Conservation (phyloP, 2,797 vertebrate genomes). For the Falco rusticolus region DNA sequence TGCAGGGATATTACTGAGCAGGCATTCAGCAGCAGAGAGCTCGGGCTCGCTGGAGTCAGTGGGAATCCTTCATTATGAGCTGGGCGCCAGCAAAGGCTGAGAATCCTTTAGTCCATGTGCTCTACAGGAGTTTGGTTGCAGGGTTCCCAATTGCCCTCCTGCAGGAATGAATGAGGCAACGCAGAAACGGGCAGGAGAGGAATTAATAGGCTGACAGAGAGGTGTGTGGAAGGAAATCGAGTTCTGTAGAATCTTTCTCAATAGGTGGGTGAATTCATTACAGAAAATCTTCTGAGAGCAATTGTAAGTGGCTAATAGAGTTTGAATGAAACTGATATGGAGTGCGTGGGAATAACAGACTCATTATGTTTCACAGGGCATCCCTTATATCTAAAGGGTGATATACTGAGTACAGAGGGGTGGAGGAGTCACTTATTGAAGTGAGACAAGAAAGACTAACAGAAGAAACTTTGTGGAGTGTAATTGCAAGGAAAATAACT, state of each 20-base stretch:
- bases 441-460: background rate
- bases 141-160: background rate
- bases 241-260: background rate
- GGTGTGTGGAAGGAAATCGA: background rate
- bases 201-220: background rate
- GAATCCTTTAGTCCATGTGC: background rate
- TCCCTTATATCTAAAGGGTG: background rate
- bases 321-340: background rate
- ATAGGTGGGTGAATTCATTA: background rate
- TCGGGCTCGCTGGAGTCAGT: background rate
- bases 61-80: background rate
- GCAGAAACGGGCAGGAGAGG: background rate
- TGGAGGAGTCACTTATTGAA: background rate
- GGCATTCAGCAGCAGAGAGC: background rate
- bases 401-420: background rate
- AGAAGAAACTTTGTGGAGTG: background rate
- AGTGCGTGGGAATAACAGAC: background rate
- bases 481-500: background rate
- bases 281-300: background rate
- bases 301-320: background rate
- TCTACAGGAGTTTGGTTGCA: background rate
- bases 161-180: background rate
- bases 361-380: background rate
- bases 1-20: background rate
- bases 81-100: background rate